A percentile compares a stretch with the other conserved stretches of the same genome.
These are phyloP conservation scores for Phrynosoma platyrhinos DNA, from an alignment of 2,113 vertebrate genomes.

Conservation along the genomic window DNA sequence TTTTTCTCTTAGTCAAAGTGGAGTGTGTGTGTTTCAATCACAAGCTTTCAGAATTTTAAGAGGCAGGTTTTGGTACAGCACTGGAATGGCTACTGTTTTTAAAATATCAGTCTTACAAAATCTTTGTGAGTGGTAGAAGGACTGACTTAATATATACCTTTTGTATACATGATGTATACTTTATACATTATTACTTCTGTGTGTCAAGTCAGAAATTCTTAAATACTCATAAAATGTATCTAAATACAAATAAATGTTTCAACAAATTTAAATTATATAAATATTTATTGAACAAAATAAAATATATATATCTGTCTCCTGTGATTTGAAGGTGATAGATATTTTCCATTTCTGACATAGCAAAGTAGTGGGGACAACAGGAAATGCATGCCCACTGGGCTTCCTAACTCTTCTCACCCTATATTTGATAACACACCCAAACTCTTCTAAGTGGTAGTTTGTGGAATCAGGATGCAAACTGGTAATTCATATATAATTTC, in stretches of 20 bases:
- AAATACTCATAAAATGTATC: not conserved
- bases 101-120: not conserved
- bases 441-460: not conserved
- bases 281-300: no score
- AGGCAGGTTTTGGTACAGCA: not conserved
- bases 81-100: not conserved
- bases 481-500: not conserved
- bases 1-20: not conserved
- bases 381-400: not conserved
- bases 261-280: no score
- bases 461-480: not conserved
- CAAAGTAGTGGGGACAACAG: not conserved
- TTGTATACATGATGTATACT: no score
- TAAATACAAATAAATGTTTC: no score
- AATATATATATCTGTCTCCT: not conserved
- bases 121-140: not conserved
- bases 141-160: no score
- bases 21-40: not conserved
- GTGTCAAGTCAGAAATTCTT: not conserved
- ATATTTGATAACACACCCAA: not conserved
- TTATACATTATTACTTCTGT: not conserved
- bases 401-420: not conserved
- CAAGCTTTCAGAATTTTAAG: not conserved
- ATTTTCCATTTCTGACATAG: not conserved
- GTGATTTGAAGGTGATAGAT: not conserved